Conservation (phyloP, 2,888 invertebrate species). For the Tuta absoluta region DNA sequence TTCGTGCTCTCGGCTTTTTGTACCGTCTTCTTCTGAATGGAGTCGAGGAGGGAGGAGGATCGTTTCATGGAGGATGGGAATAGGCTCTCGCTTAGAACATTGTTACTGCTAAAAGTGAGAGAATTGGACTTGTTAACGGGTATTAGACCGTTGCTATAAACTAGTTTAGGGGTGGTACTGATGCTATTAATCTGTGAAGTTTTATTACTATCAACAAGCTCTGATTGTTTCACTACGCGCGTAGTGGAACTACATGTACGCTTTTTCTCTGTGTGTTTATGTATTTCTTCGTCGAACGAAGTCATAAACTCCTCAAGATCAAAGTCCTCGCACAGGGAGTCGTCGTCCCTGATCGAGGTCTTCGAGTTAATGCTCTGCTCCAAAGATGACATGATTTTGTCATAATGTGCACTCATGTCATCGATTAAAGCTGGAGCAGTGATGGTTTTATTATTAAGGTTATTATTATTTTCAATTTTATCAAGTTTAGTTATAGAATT, state of each 20-base stretch:
- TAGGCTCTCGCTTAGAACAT: slow-evolving; percentile 69
- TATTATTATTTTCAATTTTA: slow-evolving; percentile 53
- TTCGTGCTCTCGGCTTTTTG: slow-evolving; percentile 62
- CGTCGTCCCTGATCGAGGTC: slow-evolving; percentile 72
- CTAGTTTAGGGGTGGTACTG: slow-evolving; percentile 63
- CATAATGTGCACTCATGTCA: slow-evolving; percentile 74
- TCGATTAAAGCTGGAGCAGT: slow-evolving; percentile 58
- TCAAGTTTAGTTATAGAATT: slow-evolving; percentile 46
- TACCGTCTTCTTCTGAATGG: slow-evolving; percentile 70
- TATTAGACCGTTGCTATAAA: slow-evolving; percentile 60
- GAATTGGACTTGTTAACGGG: slow-evolving; percentile 79
- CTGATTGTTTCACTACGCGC: slow-evolving; percentile 68
- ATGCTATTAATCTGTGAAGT: slow-evolving; percentile 61
- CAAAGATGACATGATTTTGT: slow-evolving; percentile 77
- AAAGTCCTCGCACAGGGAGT: slow-evolving; percentile 83
- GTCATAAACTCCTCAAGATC: slow-evolving; percentile 85
- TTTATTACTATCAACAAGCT: slow-evolving; percentile 60
- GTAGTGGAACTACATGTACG: slow-evolving; percentile 76
- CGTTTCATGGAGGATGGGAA: slow-evolving; percentile 80
- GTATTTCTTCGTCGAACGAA: slow-evolving; percentile 84
- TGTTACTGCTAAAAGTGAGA: slow-evolving; percentile 82
- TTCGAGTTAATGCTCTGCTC: slow-evolving; percentile 76
- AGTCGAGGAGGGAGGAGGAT: slow-evolving; percentile 80
- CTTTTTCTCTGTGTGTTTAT: slow-evolving; percentile 70
- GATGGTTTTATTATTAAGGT: slow-evolving; percentile 49